Conservation (phyloP, 2,113 vertebrate genomes). For the Seriola rivoliana region DNA sequence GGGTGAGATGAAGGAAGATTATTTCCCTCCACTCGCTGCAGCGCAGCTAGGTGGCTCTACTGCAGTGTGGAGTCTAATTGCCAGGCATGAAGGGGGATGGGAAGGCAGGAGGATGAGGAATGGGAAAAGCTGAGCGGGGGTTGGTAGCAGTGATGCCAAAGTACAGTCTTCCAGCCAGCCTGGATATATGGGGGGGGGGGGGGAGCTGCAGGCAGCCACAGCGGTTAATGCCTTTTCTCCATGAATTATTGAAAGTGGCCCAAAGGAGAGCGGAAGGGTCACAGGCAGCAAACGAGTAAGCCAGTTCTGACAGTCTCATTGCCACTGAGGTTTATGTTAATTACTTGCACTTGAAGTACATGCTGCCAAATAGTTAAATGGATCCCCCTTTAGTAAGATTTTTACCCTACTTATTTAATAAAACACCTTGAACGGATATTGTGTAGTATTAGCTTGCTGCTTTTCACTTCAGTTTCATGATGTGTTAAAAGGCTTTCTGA, state of each 20-base stretch:
- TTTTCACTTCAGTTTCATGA: conserved; percentile 24
- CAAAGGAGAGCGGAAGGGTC: conserved; percentile 54
- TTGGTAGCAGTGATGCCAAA: conserved; percentile 73
- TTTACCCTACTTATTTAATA: background rate
- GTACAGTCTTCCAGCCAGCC: conserved; percentile 70
- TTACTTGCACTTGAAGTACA: conserved; percentile 38
- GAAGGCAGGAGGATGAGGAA: conserved; percentile 21
- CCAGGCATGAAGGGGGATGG: conserved; percentile 71
- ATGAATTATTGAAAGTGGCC: conserved; percentile 77
- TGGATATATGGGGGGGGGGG: conserved; percentile 34
- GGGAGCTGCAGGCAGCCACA: conserved; percentile 49
- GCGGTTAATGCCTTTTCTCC: conserved; percentile 64
- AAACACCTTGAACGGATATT: background rate
- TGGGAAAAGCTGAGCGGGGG: conserved; percentile 41
- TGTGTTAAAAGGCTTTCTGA: conserved; percentile 43
- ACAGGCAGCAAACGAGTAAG: conserved; percentile 40
- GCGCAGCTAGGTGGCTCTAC: conserved; percentile 67
- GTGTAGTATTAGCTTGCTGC: background rate
- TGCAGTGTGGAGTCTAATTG: conserved; percentile 79
- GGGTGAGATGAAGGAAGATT: conserved; percentile 60
- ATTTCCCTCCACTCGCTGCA: conserved; percentile 68
- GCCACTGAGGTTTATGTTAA: conserved; percentile 30
- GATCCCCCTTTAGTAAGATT: conserved; percentile 15
- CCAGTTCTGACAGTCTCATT: conserved; percentile 29
- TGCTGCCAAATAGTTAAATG: conserved; percentile 6